phyloP scores from a whole-genome alignment of 2,797 vertebrate species.

The Coracias cyanogaster region DNA sequence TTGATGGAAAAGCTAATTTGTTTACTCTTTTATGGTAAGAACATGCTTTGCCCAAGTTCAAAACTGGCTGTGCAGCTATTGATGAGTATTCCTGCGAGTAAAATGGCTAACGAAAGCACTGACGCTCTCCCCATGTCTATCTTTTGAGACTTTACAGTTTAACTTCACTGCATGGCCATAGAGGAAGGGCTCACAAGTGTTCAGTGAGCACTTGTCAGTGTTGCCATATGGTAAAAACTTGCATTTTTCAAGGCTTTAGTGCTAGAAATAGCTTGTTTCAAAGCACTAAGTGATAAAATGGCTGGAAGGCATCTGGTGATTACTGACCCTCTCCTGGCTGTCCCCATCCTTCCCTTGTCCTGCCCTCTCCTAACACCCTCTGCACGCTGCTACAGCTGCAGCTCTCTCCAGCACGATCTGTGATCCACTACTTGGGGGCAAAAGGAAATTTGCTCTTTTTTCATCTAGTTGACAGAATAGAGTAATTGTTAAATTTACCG shows the following conservation, averaged over 20 bases:
- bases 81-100: not conserved
- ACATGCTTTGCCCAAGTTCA: not conserved
- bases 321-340: not conserved
- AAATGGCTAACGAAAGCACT: not conserved
- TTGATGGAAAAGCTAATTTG: conserved; percentile 44
- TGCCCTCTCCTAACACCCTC: not conserved
- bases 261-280: not conserved
- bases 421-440: not conserved
- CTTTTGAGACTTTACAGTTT: not conserved
- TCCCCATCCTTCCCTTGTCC: not conserved
- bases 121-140: not conserved
- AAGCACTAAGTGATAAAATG: not conserved
- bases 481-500: not conserved
- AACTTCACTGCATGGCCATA: not conserved
- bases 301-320: not conserved
- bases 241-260: not conserved
- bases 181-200: not conserved
- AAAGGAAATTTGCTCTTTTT: not conserved
- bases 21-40: conserved; percentile 31
- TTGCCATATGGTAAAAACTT: not conserved
- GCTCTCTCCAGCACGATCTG: not conserved
- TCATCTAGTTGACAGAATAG: not conserved
- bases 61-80: not conserved
- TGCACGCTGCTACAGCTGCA: not conserved
- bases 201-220: not conserved